phyloP scores from a whole-genome alignment of 1,140 invertebrate species.

The Hylaeus anthracinus region DNA sequence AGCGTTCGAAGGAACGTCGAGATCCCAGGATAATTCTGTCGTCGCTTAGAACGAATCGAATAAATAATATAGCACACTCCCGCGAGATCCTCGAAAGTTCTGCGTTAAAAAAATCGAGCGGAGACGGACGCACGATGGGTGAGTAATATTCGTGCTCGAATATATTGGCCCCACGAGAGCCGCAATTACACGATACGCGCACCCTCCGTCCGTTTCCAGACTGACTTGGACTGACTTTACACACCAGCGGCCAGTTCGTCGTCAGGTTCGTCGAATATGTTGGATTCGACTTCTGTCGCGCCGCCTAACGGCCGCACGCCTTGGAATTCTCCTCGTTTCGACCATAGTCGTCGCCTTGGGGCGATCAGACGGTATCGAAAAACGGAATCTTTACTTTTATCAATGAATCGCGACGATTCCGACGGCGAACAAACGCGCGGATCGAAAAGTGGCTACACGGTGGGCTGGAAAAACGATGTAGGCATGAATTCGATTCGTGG shows the following conservation, averaged over 20 bases:
- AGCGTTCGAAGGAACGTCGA: neutral
- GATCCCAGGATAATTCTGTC: too few relatives aligned
- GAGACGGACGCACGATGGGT: neutral
- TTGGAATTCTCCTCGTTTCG: constrained; percentile 34
- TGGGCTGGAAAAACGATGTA: neutral
- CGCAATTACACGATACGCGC: constrained; percentile 5
- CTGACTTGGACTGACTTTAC: constrained; percentile 22
- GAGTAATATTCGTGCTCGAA: neutral
- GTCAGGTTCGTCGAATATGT: constrained; percentile 41
- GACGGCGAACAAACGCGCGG: neutral
- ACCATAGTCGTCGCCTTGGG: constrained; percentile 42
- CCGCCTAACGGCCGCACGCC: constrained; percentile 52
- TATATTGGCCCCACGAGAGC: neutral
- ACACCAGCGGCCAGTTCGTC: constrained; percentile 11
- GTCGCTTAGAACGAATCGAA: neutral
- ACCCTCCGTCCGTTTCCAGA: constrained; percentile 27
- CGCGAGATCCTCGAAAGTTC: neutral
- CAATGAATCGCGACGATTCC: neutral
- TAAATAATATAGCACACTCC: constrained; percentile 5
- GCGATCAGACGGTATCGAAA: constrained; percentile 16
- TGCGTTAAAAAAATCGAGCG: neutral
- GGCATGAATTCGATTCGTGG: neutral
- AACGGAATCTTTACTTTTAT: constrained; percentile 13
- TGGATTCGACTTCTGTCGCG: constrained; percentile 49
- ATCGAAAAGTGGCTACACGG: neutral